Base-by-base conservation (phyloP, 2,888 invertebrate species). In the Lampropteryx suffumata region DNA sequence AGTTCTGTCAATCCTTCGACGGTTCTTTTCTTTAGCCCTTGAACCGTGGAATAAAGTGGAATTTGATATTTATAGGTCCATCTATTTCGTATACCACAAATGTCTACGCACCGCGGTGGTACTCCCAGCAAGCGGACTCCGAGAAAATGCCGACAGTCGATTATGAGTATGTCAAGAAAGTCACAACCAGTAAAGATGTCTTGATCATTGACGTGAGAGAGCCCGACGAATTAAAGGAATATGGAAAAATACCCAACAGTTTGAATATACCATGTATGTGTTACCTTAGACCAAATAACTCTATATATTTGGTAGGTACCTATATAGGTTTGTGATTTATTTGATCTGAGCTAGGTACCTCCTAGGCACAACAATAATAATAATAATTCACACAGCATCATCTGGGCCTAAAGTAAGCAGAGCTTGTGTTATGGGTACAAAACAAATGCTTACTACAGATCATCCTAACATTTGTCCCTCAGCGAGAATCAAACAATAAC, bases 171-270 rank as follows among this genome's bases (percentile, higher is more conserved):
- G 90, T 92, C 29, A 76, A 90, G 69, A 76, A 71, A 56, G 84
- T 82, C 24, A 74, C 71, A 45, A 29, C 50, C 2, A 64, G 75
- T 52, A 62, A 59, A 11, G 69, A 75, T 49, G 65, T 79, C 47
- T 67, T 94, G 10, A 91, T 96, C 17, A 91, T 97, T 54, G 96
- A 96, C 86, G 95, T 96, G 0, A 92, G 96, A 59, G 95, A 95
- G 71, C 94, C 94, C 24, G 79, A 91, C 8, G 96, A 96, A 81
- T 76, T 96, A 7, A 78, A 91, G 55, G 93, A 94, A 70, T 92
- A 93, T 61, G 95, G 96, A 2, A 85, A 90, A 67, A 92, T 96
- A 52, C 95, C 95, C 28, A 92, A 92, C 45, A 94, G 94, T 68
- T 91, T 95, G 43, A 95, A 95, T 69, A 95, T 96, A 75, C 95